These are phyloP conservation scores for Raphicerus campestris DNA, from an alignment of 2,113 vertebrate species.

Conservation along the genomic window DNA sequence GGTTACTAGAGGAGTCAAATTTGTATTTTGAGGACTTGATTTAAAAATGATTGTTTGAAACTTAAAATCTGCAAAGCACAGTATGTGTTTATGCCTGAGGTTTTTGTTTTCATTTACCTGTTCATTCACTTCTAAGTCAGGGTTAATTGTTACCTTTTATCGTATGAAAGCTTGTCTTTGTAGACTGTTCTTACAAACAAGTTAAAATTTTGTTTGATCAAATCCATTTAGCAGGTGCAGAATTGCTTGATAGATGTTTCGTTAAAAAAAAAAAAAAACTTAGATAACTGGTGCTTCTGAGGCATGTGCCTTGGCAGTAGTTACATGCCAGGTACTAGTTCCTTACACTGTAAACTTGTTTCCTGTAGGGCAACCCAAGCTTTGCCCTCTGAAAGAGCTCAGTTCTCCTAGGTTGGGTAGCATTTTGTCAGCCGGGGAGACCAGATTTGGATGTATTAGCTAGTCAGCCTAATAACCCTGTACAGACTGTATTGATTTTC, in stretches of 20 bases:
- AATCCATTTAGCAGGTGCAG: constrained; percentile 4
- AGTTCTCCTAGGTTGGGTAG: constrained; percentile 70
- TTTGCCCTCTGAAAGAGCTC: constrained; percentile 54
- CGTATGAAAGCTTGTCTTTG: neutral
- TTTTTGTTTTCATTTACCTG: neutral
- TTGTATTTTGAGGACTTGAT: constrained; percentile 29
- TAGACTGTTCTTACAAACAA: neutral
- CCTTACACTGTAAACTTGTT: constrained; percentile 49
- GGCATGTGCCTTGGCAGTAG: constrained; percentile 28
- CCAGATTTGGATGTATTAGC: constrained; percentile 88
- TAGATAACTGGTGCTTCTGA: constrained; percentile 14
- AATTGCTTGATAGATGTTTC: neutral
- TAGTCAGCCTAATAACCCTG: constrained; percentile 90
- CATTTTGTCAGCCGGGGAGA: constrained; percentile 79
- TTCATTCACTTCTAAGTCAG: neutral
- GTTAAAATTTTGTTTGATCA: constrained; percentile 24
- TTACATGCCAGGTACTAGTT: constrained; percentile 43
- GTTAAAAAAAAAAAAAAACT: neutral
- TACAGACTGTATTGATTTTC: constrained; percentile 90
- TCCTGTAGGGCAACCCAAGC: constrained; percentile 32
- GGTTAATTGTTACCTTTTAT: neutral
- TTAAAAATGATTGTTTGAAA: neutral
- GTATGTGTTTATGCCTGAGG: neutral
- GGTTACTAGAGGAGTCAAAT: neutral
- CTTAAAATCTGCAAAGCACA: neutral